A percentile compares a stretch with the other conserved stretches of the same genome.
Conservation (phyloP, 2,113 vertebrate species). For the Pterocles orientalis region DNA sequence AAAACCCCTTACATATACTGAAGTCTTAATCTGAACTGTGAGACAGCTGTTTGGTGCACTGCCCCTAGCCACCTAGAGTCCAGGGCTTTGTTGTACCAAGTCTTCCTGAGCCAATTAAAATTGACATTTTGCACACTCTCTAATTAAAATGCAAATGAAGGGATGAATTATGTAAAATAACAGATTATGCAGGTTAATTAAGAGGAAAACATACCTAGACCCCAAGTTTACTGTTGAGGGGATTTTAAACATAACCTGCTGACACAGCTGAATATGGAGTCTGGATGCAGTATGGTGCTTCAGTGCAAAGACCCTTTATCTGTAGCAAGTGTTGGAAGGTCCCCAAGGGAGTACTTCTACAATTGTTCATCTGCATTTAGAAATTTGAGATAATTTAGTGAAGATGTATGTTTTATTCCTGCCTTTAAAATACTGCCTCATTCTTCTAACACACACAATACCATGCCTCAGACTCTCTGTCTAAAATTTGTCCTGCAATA, state of each 20-base stretch:
- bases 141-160: constrained; percentile 82
- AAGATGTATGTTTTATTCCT: neutral
- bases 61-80: constrained; percentile 22
- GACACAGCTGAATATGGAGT: constrained; percentile 5
- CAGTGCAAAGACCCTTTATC: neutral
- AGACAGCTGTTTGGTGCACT: constrained; percentile 27
- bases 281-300: neutral
- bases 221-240: constrained; percentile 36
- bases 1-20: neutral
- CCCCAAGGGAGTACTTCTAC: neutral
- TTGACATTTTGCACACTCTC: constrained; percentile 71
- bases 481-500: neutral
- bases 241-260: constrained; percentile 33
- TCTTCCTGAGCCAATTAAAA: constrained; percentile 75
- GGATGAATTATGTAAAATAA: constrained; percentile 67
- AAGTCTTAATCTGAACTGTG: constrained; percentile 18
- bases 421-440: neutral
- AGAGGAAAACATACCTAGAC: constrained; percentile 63
- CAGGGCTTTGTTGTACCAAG: constrained; percentile 60
- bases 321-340: neutral
- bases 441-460: neutral
- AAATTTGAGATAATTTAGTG: neutral
- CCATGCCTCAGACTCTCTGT: neutral
- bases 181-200: constrained; percentile 73
- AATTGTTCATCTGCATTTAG: constrained; percentile 5